Evolutionary conservation across 2,888 invertebrate species (phyloP).

Genomic region (Agrochola litura): DNA sequence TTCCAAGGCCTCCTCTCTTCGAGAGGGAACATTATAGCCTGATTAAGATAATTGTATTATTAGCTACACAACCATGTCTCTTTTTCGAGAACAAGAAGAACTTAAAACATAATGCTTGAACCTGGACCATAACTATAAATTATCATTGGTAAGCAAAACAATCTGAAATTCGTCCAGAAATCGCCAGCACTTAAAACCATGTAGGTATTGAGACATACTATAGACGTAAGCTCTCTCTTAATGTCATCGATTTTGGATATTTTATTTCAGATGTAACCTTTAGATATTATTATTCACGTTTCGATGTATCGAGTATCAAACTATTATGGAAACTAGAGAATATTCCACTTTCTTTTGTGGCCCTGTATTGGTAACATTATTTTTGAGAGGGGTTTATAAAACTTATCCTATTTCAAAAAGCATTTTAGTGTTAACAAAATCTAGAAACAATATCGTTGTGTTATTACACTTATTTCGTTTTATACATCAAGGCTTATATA

Average conservation of each 20-base stretch:
- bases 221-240: neutral
- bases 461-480: neutral
- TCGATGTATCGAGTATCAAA: constrained; percentile 29
- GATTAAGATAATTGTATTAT: too few species aligned
- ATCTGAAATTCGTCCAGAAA: neutral
- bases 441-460: neutral
- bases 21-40: too few species aligned
- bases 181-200: neutral
- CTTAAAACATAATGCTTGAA: neutral
- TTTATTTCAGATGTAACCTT: neutral
- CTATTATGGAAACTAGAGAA: constrained; percentile 14
- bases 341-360: neutral
- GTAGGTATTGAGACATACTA: neutral
- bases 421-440: constrained; percentile 8
- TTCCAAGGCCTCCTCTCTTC: too few species aligned
- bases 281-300: neutral
- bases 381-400: neutral
- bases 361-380: neutral
- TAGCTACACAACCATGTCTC: neutral
- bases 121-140: neutral
- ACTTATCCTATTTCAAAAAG: constrained; percentile 23
- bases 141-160: too few species aligned
- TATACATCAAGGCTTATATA: neutral
- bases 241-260: neutral
- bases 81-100: neutral